Evolutionary conservation across 2,113 vertebrate species (phyloP), one percentile per base, ranked within the genome.

Genomic region (Tetrax tetrax): DNA sequence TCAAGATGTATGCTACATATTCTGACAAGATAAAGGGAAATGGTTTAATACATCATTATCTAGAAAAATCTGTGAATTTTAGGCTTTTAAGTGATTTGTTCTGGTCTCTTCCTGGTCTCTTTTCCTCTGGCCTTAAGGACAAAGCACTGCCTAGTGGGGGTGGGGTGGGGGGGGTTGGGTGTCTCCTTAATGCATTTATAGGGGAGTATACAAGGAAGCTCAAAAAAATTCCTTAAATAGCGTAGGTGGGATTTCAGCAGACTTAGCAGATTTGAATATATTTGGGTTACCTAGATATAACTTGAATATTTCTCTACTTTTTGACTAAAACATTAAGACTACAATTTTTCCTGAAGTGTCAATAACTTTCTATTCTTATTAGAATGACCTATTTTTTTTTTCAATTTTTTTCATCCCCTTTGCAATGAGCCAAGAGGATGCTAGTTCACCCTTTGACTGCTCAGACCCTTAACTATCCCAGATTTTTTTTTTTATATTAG

Each of bases 331-430:
- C 37, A 63, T 45, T 25, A 66, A 45, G 23, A 14, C 7, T 57
- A 2, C 7, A 25, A 3, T 48, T 65, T 86, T 16, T 72, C 29
- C 45, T 57, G 16, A 54, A 12, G 18, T 33, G 28, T 48, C 35
- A 11, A 8, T 2, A 15, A 54, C 14, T 60, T 87, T 12, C 15
- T 69, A 5, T 24, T 89, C 48, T 60, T 68, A 70, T 28, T 75
- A 31, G 7, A 64, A 21, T 4, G 13, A 27, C 11, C 17, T 43
- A 0, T 7, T 7, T 29, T 18, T 54, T 54, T 4, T 4, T 29
- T 5, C 41, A 43, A 48, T 48, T 21, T 59, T 66, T 66, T 60
- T 16, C 2, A 53, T 57, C 29, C 12, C 16, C 25, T 92, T 47
- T 69, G 47, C 71, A 74, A 24, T 85, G 66, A 65, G 47, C 61